Conservation (phyloP, 2,888 invertebrate genomes). For the Agriopis leucophaearia region DNA sequence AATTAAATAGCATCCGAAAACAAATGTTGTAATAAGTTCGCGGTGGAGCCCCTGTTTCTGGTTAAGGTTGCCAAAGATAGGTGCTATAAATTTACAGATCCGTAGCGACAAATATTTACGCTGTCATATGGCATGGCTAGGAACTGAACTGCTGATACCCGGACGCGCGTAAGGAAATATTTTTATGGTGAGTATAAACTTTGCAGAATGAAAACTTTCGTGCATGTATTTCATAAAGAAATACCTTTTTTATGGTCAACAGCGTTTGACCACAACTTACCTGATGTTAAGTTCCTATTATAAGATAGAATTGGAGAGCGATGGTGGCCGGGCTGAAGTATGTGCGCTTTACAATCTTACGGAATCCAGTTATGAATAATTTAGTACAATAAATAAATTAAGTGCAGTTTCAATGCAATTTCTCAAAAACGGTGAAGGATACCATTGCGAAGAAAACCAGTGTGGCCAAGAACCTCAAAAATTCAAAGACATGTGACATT, state of each 20-base stretch:
- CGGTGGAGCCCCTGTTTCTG: constrained; percentile 54
- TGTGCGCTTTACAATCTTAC: too few relatives aligned
- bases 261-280: too few relatives aligned
- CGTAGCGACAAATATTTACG: constrained; percentile 21
- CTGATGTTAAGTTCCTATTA: too few relatives aligned
- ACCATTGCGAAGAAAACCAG: too few relatives aligned
- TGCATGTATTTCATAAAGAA: not conserved
- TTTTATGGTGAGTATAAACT: not conserved
- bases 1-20: constrained; percentile 49
- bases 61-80: constrained; percentile 41
- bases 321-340: too few relatives aligned
- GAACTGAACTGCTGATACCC: constrained; percentile 4
- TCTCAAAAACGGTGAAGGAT: too few relatives aligned
- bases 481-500: too few relatives aligned
- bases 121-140: constrained; percentile 5
- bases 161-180: not conserved
- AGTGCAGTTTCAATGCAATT: too few relatives aligned
- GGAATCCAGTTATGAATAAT: too few relatives aligned
- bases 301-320: too few relatives aligned
- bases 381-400: too few relatives aligned
- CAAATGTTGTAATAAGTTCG: constrained; percentile 75
- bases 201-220: not conserved
- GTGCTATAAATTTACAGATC: constrained; percentile 35
- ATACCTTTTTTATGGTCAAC: not conserved
- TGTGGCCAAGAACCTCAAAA: too few relatives aligned